Conservation (phyloP, 2,888 invertebrate genomes). For the Chouioia cunea region DNA sequence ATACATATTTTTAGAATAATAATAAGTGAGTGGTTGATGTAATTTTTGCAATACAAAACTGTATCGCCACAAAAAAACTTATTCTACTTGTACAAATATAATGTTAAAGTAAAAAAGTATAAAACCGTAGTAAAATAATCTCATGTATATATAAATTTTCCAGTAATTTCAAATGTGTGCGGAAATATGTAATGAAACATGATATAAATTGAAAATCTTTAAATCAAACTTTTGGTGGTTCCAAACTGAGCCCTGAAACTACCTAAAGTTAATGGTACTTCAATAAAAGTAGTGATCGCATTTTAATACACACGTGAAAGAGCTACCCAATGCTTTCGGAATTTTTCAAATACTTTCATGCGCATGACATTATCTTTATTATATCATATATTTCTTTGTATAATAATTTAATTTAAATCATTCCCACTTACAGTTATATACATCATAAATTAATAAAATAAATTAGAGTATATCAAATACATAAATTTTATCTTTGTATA, state of each 20-base stretch:
- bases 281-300: slow-evolving; percentile 25
- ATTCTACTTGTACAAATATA: slow-evolving; percentile 33
- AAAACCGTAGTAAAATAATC: slow-evolving; percentile 14
- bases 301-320: slow-evolving; percentile 15
- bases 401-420: too few species aligned
- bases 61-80: slow-evolving; percentile 15
- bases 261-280: slow-evolving; percentile 27
- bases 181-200: neutral
- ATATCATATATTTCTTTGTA: too few species aligned
- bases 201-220: neutral
- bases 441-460: too few species aligned
- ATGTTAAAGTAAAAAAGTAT: slow-evolving; percentile 8
- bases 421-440: too few species aligned
- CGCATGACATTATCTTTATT: too few species aligned
- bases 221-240: slow-evolving; percentile 15
- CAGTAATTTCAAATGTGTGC: neutral
- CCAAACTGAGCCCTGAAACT: slow-evolving; percentile 33
- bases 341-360: too few species aligned
- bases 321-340: neutral
- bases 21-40: slow-evolving; percentile 14
- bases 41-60: slow-evolving; percentile 27
- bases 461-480: too few species aligned
- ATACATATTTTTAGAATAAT: slow-evolving; percentile 55
- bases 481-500: too few species aligned
- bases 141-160: slow-evolving; percentile 37